A percentile compares a stretch with the other conserved stretches of the same genome.
These are phyloP conservation scores for Craseonycteris thonglongyai DNA, from an alignment of 2,113 vertebrate species.

Conservation along the genomic window DNA sequence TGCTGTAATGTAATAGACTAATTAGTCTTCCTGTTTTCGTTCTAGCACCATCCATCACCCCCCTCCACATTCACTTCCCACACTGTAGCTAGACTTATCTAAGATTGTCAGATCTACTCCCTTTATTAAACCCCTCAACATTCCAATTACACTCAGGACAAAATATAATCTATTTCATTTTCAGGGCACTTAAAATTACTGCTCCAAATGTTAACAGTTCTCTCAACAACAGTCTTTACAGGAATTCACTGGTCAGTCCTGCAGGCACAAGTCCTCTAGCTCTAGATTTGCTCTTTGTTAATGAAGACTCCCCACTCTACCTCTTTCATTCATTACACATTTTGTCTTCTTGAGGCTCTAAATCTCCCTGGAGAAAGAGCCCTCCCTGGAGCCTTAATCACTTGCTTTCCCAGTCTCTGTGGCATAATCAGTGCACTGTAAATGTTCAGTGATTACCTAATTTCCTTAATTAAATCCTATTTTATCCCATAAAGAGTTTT, in stretches of 20 bases:
- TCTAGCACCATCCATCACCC: background rate
- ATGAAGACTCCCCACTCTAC: background rate
- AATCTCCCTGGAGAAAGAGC: background rate
- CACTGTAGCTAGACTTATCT: background rate
- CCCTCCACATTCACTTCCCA: background rate
- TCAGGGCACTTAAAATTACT: background rate
- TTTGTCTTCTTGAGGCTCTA: background rate
- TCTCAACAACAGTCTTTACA: background rate
- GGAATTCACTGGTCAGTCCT: background rate
- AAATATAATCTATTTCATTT: background rate
- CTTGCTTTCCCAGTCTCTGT: background rate
- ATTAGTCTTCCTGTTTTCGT: background rate
- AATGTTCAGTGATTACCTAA: background rate
- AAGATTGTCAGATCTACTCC: background rate
- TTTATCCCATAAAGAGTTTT: slow-evolving; percentile 18
- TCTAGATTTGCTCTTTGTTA: background rate
- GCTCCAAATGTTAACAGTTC: background rate
- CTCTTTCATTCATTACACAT: background rate
- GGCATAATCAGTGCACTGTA: background rate
- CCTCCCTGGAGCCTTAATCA: background rate
- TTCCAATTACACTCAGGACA: background rate
- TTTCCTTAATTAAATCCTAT: background rate
- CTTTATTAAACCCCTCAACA: background rate
- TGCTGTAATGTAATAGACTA: background rate
- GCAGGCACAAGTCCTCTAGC: background rate